Percentiles rank a stretch among this genome's conserved stretches.
Evolutionary conservation across 2,797 vertebrate species (phyloP).

Genomic region (Astyanax mexicanus): DNA sequence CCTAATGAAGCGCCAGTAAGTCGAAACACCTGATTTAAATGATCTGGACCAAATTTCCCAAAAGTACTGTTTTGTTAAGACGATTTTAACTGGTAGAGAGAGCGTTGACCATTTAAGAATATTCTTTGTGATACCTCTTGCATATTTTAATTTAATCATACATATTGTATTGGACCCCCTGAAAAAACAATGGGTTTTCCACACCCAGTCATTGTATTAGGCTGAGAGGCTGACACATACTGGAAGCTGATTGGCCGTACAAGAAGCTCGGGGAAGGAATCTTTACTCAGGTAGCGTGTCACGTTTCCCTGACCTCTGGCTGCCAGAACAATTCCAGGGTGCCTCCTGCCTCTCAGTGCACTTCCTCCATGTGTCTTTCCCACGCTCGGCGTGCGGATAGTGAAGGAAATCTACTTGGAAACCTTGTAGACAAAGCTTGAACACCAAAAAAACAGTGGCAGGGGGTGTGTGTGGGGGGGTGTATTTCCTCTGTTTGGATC

Average conservation of each 20-base stretch:
- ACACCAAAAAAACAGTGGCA: constrained; percentile 54
- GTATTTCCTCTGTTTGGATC: constrained; percentile 79
- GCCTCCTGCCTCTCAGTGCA: constrained; percentile 78
- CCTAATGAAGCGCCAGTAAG: no score
- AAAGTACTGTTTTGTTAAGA: no score
- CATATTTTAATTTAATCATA: constrained; percentile 62
- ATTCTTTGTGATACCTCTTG: no score
- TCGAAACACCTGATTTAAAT: no score
- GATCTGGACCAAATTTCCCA: no score
- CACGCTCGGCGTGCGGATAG: constrained; percentile 81
- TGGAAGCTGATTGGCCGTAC: constrained; percentile 54
- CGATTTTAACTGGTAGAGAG: no score
- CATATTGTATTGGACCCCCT: constrained; percentile 34
- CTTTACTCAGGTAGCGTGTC: constrained; percentile 82
- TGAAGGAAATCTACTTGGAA: constrained; percentile 83
- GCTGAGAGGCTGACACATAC: constrained; percentile 56
- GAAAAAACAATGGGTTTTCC: constrained; percentile 65
- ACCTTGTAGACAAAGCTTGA: constrained; percentile 74
- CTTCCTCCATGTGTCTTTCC: constrained; percentile 86
- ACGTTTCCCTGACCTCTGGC: constrained; percentile 80
- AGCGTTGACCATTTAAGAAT: no score
- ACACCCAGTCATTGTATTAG: constrained; percentile 69
- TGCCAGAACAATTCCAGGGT: constrained; percentile 84
- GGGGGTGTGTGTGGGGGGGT: constrained; percentile 42
- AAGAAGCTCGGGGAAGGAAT: constrained; percentile 71